Conservation (phyloP, 2,113 vertebrate genomes). For the Triplophysa tibetana region DNA sequence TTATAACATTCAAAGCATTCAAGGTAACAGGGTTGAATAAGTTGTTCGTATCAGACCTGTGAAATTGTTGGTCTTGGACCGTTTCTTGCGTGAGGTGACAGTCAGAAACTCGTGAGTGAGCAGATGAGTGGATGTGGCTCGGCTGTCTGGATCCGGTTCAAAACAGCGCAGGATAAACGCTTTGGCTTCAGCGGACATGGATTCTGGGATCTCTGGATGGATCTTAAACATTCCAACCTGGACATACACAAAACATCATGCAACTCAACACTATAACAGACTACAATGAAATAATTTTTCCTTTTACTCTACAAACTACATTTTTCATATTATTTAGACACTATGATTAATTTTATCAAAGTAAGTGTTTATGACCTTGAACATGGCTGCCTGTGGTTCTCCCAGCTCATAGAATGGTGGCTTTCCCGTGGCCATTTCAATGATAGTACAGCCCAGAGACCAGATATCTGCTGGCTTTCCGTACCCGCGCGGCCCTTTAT, state of each 20-base stretch:
- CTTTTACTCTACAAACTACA: too few species aligned
- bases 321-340: too few species aligned
- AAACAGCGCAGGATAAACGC: slow-evolving; percentile 95
- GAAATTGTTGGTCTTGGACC: slow-evolving; percentile 82
- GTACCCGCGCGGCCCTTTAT: slow-evolving; percentile 95
- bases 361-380: slow-evolving; percentile 82
- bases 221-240: slow-evolving; percentile 99
- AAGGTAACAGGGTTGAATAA: too few species aligned
- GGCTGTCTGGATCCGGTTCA: slow-evolving; percentile 92
- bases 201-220: slow-evolving; percentile 96
- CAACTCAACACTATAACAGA: too few species aligned
- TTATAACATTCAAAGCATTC: too few species aligned
- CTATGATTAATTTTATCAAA: not conserved
- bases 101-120: slow-evolving; percentile 95
- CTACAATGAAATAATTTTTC: too few species aligned
- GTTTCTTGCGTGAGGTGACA: slow-evolving; percentile 94
- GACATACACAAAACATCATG: not conserved
- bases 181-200: slow-evolving; percentile 95
- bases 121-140: slow-evolving; percentile 86
- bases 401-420: slow-evolving; percentile 97
- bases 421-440: slow-evolving; percentile 98
- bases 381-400: slow-evolving; percentile 98
- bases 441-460: slow-evolving; percentile 97
- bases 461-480: slow-evolving; percentile 98
- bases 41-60: slow-evolving; percentile 72